A percentile compares a stretch with the other conserved stretches of the same genome.
phyloP scores from a whole-genome alignment of 2,888 invertebrate genomes.

The Dicyrtoma fusca region DNA sequence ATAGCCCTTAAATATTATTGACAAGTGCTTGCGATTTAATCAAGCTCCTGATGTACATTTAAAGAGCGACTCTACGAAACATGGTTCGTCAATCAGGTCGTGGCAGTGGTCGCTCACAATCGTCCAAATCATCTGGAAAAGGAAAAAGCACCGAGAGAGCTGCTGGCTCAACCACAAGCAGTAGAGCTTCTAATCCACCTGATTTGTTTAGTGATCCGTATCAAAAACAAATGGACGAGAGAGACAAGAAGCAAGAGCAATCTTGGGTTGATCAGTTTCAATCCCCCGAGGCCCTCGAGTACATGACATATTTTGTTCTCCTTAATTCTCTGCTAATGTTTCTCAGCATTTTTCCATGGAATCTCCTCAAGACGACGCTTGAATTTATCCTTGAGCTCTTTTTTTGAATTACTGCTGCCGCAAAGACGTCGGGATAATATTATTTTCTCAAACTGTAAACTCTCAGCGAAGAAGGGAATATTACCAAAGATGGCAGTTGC shows the following conservation, averaged over 20 bases:
- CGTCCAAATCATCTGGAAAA: slow-evolving; percentile 26
- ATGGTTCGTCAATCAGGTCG: slow-evolving; percentile 25
- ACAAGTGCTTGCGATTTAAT: too few species aligned
- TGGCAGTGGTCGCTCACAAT: slow-evolving; percentile 13
- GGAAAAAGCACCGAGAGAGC: background rate
- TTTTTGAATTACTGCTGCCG: background rate
- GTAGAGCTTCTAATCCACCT: too few species aligned
- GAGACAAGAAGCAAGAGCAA: background rate
- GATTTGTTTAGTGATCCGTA: too few species aligned
- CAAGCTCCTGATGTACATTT: too few species aligned
- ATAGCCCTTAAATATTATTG: too few species aligned
- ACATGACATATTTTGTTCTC: slow-evolving; percentile 51
- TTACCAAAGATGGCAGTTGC: slow-evolving; percentile 40
- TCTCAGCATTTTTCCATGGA: slow-evolving; percentile 17
- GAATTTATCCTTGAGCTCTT: background rate
- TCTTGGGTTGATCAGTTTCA: slow-evolving; percentile 40
- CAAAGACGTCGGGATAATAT: background rate
- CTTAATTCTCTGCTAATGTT: slow-evolving; percentile 47
- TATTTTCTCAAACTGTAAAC: too few species aligned
- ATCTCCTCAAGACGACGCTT: background rate
- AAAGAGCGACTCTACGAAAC: too few species aligned
- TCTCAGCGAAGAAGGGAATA: too few species aligned
- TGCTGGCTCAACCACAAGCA: too few species aligned
- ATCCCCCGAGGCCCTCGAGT: slow-evolving; percentile 50
- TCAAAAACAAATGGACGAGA: too few species aligned